phyloP scores from a whole-genome alignment of 2,888 invertebrate genomes.

The Amiota minor region DNA sequence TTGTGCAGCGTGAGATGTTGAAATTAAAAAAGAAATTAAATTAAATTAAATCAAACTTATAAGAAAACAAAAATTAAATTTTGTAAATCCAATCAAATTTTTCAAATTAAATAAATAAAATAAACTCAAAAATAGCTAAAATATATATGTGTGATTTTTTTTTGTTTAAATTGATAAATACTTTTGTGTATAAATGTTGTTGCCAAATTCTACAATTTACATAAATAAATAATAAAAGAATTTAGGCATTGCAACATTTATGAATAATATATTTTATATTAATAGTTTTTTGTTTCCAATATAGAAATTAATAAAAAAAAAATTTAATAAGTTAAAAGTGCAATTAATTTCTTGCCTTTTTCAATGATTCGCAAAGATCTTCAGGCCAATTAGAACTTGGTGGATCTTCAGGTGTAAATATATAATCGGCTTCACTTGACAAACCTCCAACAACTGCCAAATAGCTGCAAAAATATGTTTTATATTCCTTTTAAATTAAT shows the following conservation, averaged over 20 bases:
- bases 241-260: no score
- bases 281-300: constrained; percentile 31
- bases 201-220: constrained; percentile 4
- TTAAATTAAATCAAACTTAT: neutral
- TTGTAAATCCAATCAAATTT: constrained; percentile 6
- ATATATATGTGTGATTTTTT: neutral
- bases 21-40: neutral
- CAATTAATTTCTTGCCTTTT: constrained; percentile 76
- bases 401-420: constrained; percentile 92
- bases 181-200: neutral
- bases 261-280: constrained; percentile 20
- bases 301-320: constrained; percentile 42
- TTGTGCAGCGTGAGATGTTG: constrained; percentile 14
- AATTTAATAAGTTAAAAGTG: constrained; percentile 34
- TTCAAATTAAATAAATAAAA: neutral
- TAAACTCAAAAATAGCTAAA: neutral
- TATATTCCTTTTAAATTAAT: constrained; percentile 39
- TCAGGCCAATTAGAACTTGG: constrained; percentile 84
- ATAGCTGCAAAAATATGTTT: constrained; percentile 78
- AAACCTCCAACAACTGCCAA: constrained; percentile 88
- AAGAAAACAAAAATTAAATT: neutral
- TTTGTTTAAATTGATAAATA: neutral
- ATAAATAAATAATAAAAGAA: neutral
- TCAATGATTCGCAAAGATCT: constrained; percentile 83
- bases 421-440: constrained; percentile 88